These are phyloP conservation scores for Brevimyrus niger DNA, from an alignment of 2,113 vertebrate genomes.

Conservation along the genomic window DNA sequence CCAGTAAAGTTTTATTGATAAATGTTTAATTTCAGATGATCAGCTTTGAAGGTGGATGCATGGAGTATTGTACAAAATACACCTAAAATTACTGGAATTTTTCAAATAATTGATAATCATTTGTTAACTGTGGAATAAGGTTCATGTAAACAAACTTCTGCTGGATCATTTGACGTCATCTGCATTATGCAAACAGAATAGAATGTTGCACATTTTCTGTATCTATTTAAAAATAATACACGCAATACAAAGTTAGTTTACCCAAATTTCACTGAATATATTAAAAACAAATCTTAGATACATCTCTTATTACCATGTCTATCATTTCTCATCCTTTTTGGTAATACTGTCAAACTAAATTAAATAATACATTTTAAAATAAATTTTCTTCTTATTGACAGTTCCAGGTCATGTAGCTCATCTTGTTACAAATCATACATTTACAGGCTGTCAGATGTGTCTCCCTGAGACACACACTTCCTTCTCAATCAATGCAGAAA, in stretches of 20 bases:
- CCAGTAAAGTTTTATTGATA: background rate
- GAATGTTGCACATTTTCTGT: background rate
- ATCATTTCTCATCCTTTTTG: background rate
- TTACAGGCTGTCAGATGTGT: constrained; percentile 8
- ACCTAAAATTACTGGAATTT: background rate
- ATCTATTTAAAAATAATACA: background rate
- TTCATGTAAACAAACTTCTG: background rate
- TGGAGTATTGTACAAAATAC: background rate
- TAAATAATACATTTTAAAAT: background rate
- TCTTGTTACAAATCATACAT: constrained; percentile 10
- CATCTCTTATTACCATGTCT: background rate
- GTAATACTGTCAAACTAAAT: constrained; percentile 1
- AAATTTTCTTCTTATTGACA: background rate
- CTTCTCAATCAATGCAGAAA: constrained; percentile 15
- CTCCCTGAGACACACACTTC: background rate
- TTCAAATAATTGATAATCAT: background rate
- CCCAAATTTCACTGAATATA: background rate
- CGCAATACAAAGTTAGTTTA: background rate
- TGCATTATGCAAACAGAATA: background rate
- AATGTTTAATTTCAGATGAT: background rate
- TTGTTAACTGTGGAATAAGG: background rate
- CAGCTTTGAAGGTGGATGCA: background rate
- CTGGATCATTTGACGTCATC: background rate
- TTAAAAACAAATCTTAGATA: background rate
- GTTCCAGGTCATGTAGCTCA: constrained; percentile 4